Evolutionary conservation across 2,113 vertebrate genomes (phyloP).

Genomic region (Pterocles orientalis): DNA sequence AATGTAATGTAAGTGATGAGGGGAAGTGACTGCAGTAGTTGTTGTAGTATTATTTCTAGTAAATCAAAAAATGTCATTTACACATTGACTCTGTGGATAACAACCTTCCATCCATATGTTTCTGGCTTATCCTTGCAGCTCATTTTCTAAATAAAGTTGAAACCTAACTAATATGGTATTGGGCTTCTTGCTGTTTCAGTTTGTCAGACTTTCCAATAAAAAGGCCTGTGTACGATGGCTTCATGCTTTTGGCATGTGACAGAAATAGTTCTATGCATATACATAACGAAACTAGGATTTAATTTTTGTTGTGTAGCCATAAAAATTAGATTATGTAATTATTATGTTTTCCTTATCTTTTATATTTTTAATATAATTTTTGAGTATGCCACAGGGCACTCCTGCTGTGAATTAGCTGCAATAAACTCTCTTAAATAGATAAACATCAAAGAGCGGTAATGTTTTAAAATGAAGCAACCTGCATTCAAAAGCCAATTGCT

Average conservation of each 20-base stretch:
- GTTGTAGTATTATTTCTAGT: not conserved
- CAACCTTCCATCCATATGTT: conserved; percentile 39
- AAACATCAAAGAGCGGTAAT: conserved; percentile 66
- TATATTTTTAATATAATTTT: conserved; percentile 65
- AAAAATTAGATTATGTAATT: conserved; percentile 70
- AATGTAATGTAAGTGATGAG: not conserved
- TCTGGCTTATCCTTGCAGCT: conserved; percentile 37
- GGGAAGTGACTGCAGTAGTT: not conserved
- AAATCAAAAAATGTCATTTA: conserved; percentile 1
- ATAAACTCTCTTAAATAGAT: conserved; percentile 52
- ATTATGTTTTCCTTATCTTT: conserved; percentile 62
- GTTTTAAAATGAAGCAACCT: conserved; percentile 65
- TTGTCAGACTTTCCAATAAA: conserved; percentile 54
- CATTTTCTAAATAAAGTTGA: conserved; percentile 52
- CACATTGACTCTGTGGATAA: not conserved
- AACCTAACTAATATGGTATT: conserved; percentile 2
- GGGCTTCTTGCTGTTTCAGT: conserved; percentile 39
- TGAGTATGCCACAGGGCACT: conserved; percentile 63
- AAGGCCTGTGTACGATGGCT: not conserved
- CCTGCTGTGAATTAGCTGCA: conserved; percentile 67
- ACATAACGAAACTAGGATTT: conserved; percentile 53
- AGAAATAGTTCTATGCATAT: conserved; percentile 58
- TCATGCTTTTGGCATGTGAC: conserved; percentile 59
- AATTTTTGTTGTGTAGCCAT: conserved; percentile 62
- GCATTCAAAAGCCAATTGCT: conserved; percentile 51